Percentiles rank a stretch among this genome's conserved stretches.
phyloP scores from a whole-genome alignment of 2,888 invertebrate genomes.

The Stictocephala bisonia region DNA sequence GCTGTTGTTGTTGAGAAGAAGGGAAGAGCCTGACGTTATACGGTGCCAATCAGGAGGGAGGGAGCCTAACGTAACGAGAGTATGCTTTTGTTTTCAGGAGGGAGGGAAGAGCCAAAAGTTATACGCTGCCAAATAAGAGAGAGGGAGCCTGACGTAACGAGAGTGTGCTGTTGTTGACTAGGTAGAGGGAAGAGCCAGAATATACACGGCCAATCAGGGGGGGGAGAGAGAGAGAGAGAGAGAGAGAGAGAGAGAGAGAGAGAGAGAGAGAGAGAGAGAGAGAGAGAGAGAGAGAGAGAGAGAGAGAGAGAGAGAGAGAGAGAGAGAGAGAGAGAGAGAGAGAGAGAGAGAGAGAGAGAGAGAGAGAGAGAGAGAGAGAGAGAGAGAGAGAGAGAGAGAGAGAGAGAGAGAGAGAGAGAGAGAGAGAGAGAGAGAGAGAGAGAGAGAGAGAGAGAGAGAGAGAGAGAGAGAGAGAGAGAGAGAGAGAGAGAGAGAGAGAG shows the following conservation, averaged over 20 bases:
- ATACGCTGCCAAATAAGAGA: background rate
- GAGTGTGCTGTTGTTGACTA: background rate
- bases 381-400: background rate
- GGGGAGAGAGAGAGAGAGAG: too few relatives aligned
- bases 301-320: too few relatives aligned
- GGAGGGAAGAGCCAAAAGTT: too few relatives aligned
- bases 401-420: background rate
- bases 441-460: background rate
- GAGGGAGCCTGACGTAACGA: too few relatives aligned
- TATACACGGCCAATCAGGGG: too few relatives aligned
- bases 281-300: too few relatives aligned
- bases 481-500: background rate
- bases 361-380: background rate
- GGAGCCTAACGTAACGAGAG: too few relatives aligned
- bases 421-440: background rate
- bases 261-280: too few relatives aligned
- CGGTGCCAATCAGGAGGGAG: too few relatives aligned
- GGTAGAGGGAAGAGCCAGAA: background rate
- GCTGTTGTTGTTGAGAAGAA: too few relatives aligned
- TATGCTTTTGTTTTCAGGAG: background rate
- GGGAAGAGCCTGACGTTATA: too few relatives aligned
- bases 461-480: slow-evolving; percentile 1
- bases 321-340: background rate
- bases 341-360: background rate
- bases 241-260: too few relatives aligned